Evolutionary conservation across 1,140 invertebrate species (phyloP).

Genomic region (Nixonia krombeini): DNA sequence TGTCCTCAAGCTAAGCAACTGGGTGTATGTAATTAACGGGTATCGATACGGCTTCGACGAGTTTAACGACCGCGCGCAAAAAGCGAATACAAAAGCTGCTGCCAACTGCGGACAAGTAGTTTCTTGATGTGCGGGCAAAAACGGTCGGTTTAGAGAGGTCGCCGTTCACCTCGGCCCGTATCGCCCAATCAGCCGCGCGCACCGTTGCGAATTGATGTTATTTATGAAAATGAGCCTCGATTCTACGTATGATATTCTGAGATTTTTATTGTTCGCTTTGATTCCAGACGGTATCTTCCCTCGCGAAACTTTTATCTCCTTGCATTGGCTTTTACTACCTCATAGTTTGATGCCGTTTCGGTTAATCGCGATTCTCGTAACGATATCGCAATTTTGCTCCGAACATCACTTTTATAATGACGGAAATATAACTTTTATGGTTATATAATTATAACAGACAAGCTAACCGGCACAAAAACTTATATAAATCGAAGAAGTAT

Average conservation of each 20-base stretch:
- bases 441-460: too few relatives aligned
- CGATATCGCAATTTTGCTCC: too few relatives aligned
- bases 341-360: too few relatives aligned
- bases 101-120: conserved; percentile 23
- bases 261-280: not conserved
- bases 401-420: too few relatives aligned
- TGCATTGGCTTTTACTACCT: too few relatives aligned
- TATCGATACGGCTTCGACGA: conserved; percentile 21
- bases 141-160: not conserved
- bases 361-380: too few relatives aligned
- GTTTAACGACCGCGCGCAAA: conserved; percentile 33
- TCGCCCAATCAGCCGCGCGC: conserved; percentile 57
- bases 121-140: conserved; percentile 24
- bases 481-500: too few relatives aligned
- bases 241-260: conserved; percentile 34
- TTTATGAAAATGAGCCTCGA: conserved; percentile 68
- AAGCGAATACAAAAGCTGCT: conserved; percentile 12
- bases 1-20: not conserved
- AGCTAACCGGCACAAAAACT: too few relatives aligned
- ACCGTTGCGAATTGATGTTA: conserved; percentile 64
- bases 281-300: too few relatives aligned
- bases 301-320: too few relatives aligned
- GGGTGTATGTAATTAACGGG: conserved; percentile 38
- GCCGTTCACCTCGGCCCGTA: conserved; percentile 30
- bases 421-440: too few relatives aligned